Conservation (phyloP, 1,140 invertebrate species). For the Heliconius hermathena region DNA sequence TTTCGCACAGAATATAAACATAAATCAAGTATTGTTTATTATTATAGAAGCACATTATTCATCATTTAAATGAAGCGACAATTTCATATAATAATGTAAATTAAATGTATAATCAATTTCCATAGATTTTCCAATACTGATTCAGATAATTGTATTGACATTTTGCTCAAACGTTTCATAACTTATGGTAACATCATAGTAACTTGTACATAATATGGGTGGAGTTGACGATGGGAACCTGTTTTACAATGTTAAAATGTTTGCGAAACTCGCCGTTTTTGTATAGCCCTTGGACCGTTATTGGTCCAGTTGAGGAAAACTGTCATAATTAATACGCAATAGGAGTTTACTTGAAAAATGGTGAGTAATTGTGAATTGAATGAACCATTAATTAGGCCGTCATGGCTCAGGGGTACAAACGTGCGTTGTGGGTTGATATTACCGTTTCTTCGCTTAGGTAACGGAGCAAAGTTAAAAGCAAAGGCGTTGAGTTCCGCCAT, state of each 20-base stretch:
- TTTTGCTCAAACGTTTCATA: neutral
- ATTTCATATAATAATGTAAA: neutral
- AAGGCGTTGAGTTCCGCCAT: too few species aligned
- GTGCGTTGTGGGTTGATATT: too few species aligned
- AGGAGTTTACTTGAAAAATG: neutral
- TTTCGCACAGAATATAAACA: too few species aligned
- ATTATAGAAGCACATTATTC: too few species aligned
- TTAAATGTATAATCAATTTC: constrained; percentile 5
- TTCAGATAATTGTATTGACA: constrained; percentile 8
- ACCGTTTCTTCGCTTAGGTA: too few species aligned
- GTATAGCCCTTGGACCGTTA: neutral
- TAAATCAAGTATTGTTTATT: too few species aligned
- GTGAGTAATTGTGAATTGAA: too few species aligned
- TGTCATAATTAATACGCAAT: neutral
- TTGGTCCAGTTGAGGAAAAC: neutral
- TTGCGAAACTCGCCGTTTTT: constrained; percentile 7
- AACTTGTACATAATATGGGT: constrained; percentile 8
- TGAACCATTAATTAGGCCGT: too few species aligned
- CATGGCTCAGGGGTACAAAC: too few species aligned
- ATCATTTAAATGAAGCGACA: neutral
- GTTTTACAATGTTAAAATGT: constrained; percentile 4
- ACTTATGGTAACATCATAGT: constrained; percentile 11
- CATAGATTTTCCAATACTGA: neutral
- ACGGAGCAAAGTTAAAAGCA: too few species aligned
- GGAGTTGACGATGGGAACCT: constrained; percentile 1